phyloP scores from a whole-genome alignment of 2,888 invertebrate species.

The Falcaria lacertinaria region DNA sequence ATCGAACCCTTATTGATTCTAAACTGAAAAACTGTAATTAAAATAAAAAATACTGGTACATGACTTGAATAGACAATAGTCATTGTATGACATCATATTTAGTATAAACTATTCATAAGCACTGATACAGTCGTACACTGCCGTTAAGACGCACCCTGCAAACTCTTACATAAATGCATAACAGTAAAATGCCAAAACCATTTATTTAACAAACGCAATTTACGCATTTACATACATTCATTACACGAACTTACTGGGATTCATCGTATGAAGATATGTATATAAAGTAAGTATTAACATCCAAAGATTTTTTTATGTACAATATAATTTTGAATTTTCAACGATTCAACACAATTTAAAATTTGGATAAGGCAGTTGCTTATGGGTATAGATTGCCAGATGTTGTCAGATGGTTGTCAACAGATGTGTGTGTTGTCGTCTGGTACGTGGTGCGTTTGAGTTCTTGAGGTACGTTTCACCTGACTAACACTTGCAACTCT shows the following conservation, averaged over 20 bases:
- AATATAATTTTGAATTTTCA: neutral
- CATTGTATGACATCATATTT: slow-evolving; percentile 1
- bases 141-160: neutral
- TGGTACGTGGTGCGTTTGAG: neutral
- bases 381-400: neutral
- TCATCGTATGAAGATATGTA: too few species aligned
- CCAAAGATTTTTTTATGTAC: too few species aligned
- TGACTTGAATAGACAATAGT: slow-evolving; percentile 13
- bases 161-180: neutral
- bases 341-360: neutral
- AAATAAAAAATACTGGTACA: slow-evolving; percentile 44
- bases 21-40: slow-evolving; percentile 73
- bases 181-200: neutral
- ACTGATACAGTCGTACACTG: neutral
- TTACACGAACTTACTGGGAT: too few species aligned
- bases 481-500: slow-evolving; percentile 2
- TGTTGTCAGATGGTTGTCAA: neutral
- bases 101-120: neutral
- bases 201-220: too few species aligned
- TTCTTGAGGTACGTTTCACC: neutral
- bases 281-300: too few species aligned
- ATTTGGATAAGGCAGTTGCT: neutral
- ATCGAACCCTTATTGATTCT: slow-evolving; percentile 72
- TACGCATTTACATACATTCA: too few species aligned
- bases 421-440: neutral